Evolutionary conservation across 2,888 invertebrate species (phyloP).

Genomic region (Meteorus colon): DNA sequence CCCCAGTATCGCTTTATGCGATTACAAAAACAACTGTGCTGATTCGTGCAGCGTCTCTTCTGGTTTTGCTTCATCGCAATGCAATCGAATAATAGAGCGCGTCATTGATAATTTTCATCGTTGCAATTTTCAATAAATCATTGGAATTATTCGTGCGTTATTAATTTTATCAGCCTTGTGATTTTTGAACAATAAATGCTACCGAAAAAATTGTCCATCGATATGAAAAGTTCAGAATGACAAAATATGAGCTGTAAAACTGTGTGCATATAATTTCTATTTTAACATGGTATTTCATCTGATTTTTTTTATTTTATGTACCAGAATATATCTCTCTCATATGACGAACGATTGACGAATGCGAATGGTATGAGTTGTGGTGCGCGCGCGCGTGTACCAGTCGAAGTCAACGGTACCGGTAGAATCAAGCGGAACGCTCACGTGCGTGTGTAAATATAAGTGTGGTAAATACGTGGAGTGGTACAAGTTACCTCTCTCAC

Average conservation of each 20-base stretch:
- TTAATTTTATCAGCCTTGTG: too few relatives aligned
- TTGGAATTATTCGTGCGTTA: too few relatives aligned
- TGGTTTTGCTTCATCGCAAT: not conserved
- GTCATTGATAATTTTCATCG: too few relatives aligned
- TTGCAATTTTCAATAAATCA: too few relatives aligned
- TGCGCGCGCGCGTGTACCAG: slow-evolving; percentile 8
- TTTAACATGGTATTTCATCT: not conserved
- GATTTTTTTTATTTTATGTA: not conserved
- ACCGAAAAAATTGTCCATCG: too few relatives aligned
- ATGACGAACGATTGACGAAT: slow-evolving; percentile 26
- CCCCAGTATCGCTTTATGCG: not conserved
- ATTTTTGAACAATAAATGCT: too few relatives aligned
- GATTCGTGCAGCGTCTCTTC: not conserved
- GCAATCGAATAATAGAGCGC: not conserved
- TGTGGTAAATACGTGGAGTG: slow-evolving; percentile 19
- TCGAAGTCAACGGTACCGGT: slow-evolving; percentile 41
- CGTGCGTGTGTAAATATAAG: slow-evolving; percentile 41
- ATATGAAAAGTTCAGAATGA: too few relatives aligned
- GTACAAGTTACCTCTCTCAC: not conserved
- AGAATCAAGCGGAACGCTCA: slow-evolving; percentile 45
- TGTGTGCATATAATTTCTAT: not conserved
- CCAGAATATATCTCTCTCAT: not conserved
- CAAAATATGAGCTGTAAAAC: too few relatives aligned
- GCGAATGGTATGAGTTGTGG: not conserved
- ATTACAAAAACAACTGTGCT: slow-evolving; percentile 3